Conservation (phyloP, 1,140 invertebrate species). For the Tyrophagus putrescentiae region DNA sequence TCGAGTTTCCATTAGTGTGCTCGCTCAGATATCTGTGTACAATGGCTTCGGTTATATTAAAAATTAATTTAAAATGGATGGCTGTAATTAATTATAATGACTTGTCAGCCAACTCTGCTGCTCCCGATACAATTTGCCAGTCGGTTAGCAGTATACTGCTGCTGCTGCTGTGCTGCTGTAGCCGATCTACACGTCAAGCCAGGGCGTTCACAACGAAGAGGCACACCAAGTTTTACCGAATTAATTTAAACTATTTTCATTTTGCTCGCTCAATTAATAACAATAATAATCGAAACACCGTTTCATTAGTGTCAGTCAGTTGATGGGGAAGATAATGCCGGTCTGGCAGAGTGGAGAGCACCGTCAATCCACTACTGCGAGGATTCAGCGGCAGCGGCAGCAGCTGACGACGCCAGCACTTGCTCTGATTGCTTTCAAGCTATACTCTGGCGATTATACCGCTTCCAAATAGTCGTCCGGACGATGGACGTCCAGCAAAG, state of each 20-base stretch:
- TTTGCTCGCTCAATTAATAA: constrained; percentile 10
- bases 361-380: too few relatives aligned
- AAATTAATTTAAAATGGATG: constrained; percentile 19
- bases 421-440: too few relatives aligned
- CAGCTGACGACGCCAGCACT: too few relatives aligned
- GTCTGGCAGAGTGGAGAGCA: too few relatives aligned
- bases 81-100: constrained; percentile 19
- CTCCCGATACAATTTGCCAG: not conserved
- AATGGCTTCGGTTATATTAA: not conserved
- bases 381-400: too few relatives aligned
- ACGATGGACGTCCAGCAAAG: too few relatives aligned
- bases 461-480: too few relatives aligned
- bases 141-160: not conserved
- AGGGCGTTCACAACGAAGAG: too few relatives aligned
- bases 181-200: not conserved
- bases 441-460: too few relatives aligned
- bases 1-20: constrained; percentile 7
- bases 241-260: not conserved
- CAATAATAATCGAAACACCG: constrained; percentile 10
- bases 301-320: constrained; percentile 15
- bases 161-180: not conserved
- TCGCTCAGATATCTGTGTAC: not conserved
- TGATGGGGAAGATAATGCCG: too few relatives aligned
- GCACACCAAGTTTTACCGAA: not conserved
- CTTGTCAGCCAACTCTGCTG: too few relatives aligned